phyloP scores from a whole-genome alignment of 2,888 invertebrate species.

The Scrobipalpa atriplicella region DNA sequence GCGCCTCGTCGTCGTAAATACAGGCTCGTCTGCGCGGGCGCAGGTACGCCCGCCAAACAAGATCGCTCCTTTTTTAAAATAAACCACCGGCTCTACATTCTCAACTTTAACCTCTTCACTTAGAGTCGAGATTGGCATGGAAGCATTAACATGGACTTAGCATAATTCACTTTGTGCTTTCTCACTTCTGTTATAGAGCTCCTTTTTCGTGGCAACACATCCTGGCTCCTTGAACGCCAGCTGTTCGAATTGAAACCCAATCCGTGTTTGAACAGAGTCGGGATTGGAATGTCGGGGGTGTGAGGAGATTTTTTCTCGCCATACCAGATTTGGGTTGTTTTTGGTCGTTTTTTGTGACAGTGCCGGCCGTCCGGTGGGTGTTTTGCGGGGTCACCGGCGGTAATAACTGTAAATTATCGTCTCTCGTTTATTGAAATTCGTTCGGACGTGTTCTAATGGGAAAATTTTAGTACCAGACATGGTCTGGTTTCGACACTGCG shows the following conservation, averaged over 20 bases:
- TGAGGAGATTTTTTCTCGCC: slow-evolving; percentile 67
- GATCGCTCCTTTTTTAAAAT: slow-evolving; percentile 74
- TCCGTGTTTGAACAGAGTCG: slow-evolving; percentile 44
- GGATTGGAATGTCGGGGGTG: slow-evolving; percentile 43
- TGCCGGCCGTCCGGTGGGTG: slow-evolving; percentile 74
- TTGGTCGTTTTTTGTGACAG: slow-evolving; percentile 74
- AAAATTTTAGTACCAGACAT: slow-evolving; percentile 52
- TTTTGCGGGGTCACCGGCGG: slow-evolving; percentile 81
- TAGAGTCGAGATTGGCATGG: slow-evolving; percentile 31
- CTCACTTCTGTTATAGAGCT: slow-evolving; percentile 80
- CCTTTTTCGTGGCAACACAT: slow-evolving; percentile 63
- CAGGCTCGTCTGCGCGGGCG: slow-evolving; percentile 77
- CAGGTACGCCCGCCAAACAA: slow-evolving; percentile 82
- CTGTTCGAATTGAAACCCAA: slow-evolving; percentile 44
- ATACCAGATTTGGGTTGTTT: slow-evolving; percentile 76
- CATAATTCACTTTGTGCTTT: slow-evolving; percentile 80
- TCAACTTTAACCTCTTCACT: slow-evolving; percentile 45
- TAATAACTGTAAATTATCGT: slow-evolving; percentile 82
- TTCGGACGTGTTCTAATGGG: slow-evolving; percentile 70
- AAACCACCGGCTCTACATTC: slow-evolving; percentile 43
- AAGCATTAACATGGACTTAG: slow-evolving; percentile 35
- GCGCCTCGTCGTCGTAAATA: slow-evolving; percentile 82
- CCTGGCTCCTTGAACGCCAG: slow-evolving; percentile 29
- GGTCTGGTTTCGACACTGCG: slow-evolving; percentile 23
- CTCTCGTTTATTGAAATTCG: slow-evolving; percentile 77